Conservation (phyloP, 92 coral and sea anemone genomes). For the Palythoa grandiflora region DNA sequence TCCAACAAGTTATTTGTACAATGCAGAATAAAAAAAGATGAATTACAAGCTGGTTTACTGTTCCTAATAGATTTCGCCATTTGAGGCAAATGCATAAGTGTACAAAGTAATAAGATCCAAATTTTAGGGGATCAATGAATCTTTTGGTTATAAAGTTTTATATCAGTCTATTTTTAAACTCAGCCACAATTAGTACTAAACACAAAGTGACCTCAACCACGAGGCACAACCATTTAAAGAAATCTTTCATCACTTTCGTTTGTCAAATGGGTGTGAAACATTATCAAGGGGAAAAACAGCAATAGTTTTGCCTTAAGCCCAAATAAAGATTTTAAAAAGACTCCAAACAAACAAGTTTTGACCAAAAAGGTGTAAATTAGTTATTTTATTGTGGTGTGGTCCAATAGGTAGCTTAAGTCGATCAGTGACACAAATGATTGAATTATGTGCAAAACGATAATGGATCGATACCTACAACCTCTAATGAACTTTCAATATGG, state of each 20-base stretch:
- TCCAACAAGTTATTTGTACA: not conserved
- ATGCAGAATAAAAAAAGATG: not conserved
- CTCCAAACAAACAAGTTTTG: conserved; percentile 14
- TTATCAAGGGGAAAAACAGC: not conserved
- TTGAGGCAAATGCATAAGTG: too few species aligned
- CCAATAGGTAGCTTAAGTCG: not conserved
- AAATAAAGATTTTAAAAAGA: not conserved
- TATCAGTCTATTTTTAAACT: not conserved
- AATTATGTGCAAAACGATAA: not conserved
- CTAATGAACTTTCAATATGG: not conserved
- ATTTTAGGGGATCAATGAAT: not conserved
- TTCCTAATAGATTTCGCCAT: too few species aligned
- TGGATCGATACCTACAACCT: conserved; percentile 4
- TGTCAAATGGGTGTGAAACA: not conserved
- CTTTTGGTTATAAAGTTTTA: not conserved
- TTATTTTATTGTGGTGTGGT: conserved; percentile 6
- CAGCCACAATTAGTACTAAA: not conserved
- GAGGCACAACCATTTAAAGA: not conserved
- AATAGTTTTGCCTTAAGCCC: not conserved
- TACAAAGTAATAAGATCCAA: too few species aligned
- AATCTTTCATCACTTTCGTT: conserved; percentile 5
- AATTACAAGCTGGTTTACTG: not conserved
- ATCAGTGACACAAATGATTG: conserved; percentile 17
- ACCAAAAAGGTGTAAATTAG: conserved; percentile 43
- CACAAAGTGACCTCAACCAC: conserved; percentile 5